Evolutionary conservation across 2,888 invertebrate species (phyloP), one percentile per base, ranked within the genome.

Genomic region (Epinotia bilunana): DNA sequence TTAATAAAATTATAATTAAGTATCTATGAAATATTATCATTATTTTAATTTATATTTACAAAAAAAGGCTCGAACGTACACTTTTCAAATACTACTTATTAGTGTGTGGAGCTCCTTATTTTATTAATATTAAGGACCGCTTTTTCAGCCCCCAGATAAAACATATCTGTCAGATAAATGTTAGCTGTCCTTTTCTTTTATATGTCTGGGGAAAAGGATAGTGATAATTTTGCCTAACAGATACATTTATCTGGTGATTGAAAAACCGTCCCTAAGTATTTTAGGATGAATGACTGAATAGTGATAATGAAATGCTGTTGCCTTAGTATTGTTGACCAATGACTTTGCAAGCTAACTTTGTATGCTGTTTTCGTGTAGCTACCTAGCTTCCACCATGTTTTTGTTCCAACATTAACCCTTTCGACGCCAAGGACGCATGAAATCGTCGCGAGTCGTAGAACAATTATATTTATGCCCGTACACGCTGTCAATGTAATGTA

Each of bases 291-390:
- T 12, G 57, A 57, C 57, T 57, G 57, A 57, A 12, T 57, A 57
- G 11, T 57, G 6, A 49, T 65, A 20, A 65, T 43, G 18, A 18
- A 65, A 65, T 65, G 49, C 53, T 65, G n/a, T 53, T 65, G 53
- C 33, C 23, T 65, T 18, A 55, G 28, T 64, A 20, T 12, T 64
- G 43, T 62, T 63, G 63, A 63, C 46, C 39, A 62, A 62, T 39
- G 39, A 62, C 9, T 20, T 63, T 20, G 63, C 46, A 46, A 63
- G 46, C 12, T 46, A 43, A 46, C 1, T 63, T 13, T 23, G 5
- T 16, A 46, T 16, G 18, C 43, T 18, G 43, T 62, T 13, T n/a
- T 18, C 18, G 46, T 16, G 46, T 1, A 64, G 20, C n/a, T 46
- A 4, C 23, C 18, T 1, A 64, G 20, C n/a, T 46, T 1, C 23